A percentile compares a stretch with the other conserved stretches of the same genome.
phyloP scores from a whole-genome alignment of 1,140 invertebrate species.

The Geopemphigus sp. region DNA sequence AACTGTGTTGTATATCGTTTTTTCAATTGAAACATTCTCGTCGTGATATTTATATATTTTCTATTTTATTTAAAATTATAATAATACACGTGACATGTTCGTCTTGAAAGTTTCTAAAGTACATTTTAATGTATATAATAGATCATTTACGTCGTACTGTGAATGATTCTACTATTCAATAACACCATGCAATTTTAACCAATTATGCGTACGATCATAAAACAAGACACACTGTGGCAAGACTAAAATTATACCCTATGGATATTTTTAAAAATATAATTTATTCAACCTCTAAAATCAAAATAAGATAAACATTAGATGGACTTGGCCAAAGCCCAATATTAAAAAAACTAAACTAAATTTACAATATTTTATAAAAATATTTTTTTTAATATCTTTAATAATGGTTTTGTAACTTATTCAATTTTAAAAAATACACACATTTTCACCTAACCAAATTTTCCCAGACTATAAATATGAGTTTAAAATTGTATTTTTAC shows the following conservation, averaged over 20 bases:
- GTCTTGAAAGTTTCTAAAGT: neutral
- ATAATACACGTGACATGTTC: neutral
- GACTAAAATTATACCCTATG: neutral
- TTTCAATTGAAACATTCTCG: neutral
- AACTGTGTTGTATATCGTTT: neutral
- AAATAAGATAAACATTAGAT: neutral
- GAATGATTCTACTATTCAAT: neutral
- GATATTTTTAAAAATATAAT: constrained; percentile 23
- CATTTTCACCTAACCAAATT: no score
- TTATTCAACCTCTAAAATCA: neutral
- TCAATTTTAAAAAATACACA: no score
- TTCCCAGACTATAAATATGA: no score
- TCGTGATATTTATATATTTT: constrained; percentile 6
- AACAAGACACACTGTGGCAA: neutral
- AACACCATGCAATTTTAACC: no score
- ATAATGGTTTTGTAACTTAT: no score
- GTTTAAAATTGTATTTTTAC: no score
- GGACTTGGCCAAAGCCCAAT: neutral
- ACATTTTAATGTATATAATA: neutral
- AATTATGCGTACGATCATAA: neutral
- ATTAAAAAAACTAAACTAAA: neutral
- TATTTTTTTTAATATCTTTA: no score
- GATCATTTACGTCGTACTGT: neutral
- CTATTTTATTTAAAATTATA: constrained; percentile 15
- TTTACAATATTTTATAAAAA: no score